Percentiles rank a stretch among this genome's conserved stretches.
Evolutionary conservation across 2,113 vertebrate genomes (phyloP).

Genomic region (Entomyzon cyanotis): DNA sequence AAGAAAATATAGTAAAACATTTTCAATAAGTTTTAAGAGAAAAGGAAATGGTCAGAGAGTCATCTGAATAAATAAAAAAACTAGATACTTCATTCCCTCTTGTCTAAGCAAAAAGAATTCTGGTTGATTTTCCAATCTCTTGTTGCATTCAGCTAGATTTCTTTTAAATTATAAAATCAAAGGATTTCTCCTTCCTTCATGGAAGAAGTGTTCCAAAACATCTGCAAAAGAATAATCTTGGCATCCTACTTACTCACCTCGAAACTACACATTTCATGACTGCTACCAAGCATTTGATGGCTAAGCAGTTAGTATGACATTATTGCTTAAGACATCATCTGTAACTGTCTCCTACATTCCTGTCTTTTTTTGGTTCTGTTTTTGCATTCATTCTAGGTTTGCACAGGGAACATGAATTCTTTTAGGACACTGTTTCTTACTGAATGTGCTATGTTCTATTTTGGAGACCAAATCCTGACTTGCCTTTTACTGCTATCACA

Average conservation of each 20-base stretch:
- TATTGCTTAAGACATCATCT: neutral
- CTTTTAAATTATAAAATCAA: neutral
- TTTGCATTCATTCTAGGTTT: neutral
- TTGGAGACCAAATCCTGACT: neutral
- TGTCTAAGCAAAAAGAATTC: neutral
- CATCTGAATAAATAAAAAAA: neutral
- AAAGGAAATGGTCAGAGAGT: neutral
- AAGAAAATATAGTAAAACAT: neutral
- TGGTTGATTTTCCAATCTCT: neutral
- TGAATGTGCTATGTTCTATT: neutral
- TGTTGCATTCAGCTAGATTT: neutral
- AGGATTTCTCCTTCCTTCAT: neutral
- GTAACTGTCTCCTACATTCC: neutral
- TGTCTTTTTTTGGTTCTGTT: neutral
- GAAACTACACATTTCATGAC: neutral
- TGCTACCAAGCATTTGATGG: neutral
- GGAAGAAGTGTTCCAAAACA: neutral
- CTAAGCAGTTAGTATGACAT: neutral
- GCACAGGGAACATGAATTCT: neutral
- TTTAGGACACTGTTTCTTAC: neutral
- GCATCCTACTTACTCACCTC: neutral
- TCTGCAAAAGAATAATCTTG: neutral
- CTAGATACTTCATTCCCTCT: neutral
- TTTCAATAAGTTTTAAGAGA: neutral
- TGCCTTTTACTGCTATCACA: neutral